phyloP scores from a whole-genome alignment of 2,113 vertebrate genomes.

The Donacobius atricapilla region DNA sequence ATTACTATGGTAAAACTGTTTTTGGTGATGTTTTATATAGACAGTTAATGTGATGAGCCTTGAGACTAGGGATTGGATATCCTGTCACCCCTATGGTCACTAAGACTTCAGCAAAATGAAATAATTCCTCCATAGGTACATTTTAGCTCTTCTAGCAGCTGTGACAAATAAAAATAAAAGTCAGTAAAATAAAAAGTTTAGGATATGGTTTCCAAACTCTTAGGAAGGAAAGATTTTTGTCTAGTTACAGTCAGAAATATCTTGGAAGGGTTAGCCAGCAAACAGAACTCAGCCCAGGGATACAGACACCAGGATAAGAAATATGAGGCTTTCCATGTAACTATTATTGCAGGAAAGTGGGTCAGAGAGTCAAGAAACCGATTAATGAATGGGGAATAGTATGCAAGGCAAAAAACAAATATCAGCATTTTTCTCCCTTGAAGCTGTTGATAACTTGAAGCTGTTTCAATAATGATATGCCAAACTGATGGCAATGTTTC shows the following conservation, averaged over 20 bases:
- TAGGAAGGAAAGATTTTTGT: not conserved
- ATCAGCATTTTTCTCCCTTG: constrained; percentile 55
- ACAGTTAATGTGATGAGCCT: not conserved
- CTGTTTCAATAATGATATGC: constrained; percentile 78
- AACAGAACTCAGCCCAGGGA: not conserved
- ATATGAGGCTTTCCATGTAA: constrained; percentile 70
- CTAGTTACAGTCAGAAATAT: not conserved
- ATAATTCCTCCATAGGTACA: not conserved
- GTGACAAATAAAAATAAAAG: not conserved
- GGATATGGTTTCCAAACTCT: not conserved
- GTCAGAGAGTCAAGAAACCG: constrained; percentile 71
- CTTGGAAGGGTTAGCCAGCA: constrained; percentile 8
- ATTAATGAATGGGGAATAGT: constrained; percentile 70
- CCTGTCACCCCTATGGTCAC: not conserved
- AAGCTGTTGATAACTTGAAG: constrained; percentile 65
- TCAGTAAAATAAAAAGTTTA: not conserved
- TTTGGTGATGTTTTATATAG: not conserved
- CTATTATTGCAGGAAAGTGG: constrained; percentile 75
- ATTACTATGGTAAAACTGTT: not conserved
- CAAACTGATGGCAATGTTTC: constrained; percentile 56
- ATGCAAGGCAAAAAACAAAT: constrained; percentile 65
- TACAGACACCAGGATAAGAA: constrained; percentile 46
- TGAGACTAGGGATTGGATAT: not conserved
- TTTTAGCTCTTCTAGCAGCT: not conserved
- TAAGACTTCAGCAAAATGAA: not conserved